These are phyloP conservation scores for Eulemur albifrons DNA, from an alignment of 2,797 vertebrate genomes.

Conservation along the genomic window DNA sequence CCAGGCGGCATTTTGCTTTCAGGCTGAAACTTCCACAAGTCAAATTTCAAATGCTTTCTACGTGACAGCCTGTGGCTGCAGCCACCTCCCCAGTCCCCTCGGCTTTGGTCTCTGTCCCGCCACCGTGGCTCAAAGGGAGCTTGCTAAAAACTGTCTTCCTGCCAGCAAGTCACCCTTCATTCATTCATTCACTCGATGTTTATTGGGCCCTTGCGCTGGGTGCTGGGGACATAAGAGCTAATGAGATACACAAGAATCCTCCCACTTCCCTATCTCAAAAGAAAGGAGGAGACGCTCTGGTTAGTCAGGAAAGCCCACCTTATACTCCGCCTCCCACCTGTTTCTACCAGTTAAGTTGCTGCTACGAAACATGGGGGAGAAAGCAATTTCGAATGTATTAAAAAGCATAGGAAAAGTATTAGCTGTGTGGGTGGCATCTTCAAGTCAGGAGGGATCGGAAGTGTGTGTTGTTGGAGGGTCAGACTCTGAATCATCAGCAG, in stretches of 20 bases:
- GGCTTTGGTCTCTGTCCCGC: background rate
- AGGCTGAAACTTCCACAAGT: conserved; percentile 73
- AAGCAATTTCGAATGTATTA: background rate
- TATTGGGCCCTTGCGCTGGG: background rate
- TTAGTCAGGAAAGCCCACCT: background rate
- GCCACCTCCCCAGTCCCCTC: background rate
- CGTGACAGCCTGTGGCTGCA: background rate
- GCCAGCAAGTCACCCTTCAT: background rate
- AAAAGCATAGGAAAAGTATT: background rate
- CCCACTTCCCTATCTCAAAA: background rate
- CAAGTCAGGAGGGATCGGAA: background rate
- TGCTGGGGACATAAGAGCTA: accelerated
- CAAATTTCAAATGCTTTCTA: conserved; percentile 9
- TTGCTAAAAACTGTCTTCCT: background rate
- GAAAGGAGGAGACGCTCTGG: background rate
- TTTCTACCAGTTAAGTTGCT: background rate
- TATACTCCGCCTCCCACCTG: background rate
- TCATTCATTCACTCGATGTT: background rate
- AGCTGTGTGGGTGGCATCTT: background rate
- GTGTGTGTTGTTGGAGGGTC: background rate
- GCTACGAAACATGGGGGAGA: background rate
- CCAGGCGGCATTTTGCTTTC: conserved; percentile 82
- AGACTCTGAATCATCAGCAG: background rate
- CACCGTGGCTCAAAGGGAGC: background rate
- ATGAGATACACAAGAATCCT: background rate